Percentiles rank a stretch among this genome's conserved stretches.
Evolutionary conservation across 2,113 vertebrate genomes (phyloP).

Genomic region (Tauraco erythrolophus): DNA sequence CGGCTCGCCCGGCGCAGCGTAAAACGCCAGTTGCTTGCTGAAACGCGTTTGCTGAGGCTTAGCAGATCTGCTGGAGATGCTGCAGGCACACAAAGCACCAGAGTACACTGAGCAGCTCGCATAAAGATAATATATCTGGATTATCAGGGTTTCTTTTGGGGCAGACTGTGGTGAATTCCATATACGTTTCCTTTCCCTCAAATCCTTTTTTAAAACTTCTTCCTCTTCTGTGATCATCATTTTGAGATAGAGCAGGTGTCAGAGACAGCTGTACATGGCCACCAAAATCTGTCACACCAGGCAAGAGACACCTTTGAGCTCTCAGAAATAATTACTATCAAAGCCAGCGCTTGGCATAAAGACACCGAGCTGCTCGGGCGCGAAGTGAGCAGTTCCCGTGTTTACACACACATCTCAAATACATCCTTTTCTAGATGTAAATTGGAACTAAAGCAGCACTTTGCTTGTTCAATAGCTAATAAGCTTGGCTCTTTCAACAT

Average conservation of each 20-base stretch:
- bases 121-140: not conserved
- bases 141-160: not conserved
- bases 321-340: conserved; percentile 26
- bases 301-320: not conserved
- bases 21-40: not conserved
- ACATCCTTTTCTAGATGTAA: not conserved
- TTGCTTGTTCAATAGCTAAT: not conserved
- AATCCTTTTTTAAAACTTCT: not conserved
- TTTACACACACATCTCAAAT: not conserved
- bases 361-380: fast-evolving
- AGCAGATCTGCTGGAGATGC: not conserved
- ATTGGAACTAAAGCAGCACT: not conserved
- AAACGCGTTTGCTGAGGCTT: not conserved
- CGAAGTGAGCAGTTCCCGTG: not conserved
- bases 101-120: not conserved
- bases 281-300: not conserved
- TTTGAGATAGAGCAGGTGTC: not conserved
- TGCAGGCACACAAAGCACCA: not conserved
- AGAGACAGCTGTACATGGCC: not conserved
- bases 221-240: fast-evolving
- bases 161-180: not conserved
- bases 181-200: not conserved
- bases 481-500: not conserved
- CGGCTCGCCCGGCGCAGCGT: not conserved
- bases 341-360: not conserved